These are phyloP conservation scores for Tricholauxania praeusta DNA, from an alignment of 2,888 invertebrate species.

Conservation along the genomic window DNA sequence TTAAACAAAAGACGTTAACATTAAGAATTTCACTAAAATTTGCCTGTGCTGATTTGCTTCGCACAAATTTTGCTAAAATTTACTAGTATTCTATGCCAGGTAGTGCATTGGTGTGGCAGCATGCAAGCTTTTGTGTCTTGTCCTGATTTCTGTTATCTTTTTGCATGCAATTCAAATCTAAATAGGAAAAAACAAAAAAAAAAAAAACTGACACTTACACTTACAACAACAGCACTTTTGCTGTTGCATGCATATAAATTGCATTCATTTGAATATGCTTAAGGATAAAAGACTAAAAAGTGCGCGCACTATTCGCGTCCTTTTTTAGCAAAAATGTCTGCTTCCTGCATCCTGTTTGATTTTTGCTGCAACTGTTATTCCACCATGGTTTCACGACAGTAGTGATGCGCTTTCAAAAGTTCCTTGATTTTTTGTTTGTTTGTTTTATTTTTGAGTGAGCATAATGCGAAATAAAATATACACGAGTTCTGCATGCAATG, in stretches of 20 bases:
- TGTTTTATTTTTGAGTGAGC: not conserved
- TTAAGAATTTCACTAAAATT: too few species aligned
- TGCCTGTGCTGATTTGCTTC: not conserved
- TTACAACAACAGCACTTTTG: slow-evolving; percentile 10
- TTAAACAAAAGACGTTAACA: not conserved
- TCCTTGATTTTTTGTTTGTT: too few species aligned
- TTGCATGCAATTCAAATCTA: slow-evolving; percentile 4
- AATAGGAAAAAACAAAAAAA: not conserved
- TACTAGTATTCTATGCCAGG: not conserved
- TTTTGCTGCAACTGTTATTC: too few species aligned
- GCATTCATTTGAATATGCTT: slow-evolving; percentile 52
- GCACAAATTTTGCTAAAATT: slow-evolving; percentile 11
- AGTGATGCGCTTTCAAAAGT: too few species aligned
- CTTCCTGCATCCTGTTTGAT: slow-evolving; percentile 13
- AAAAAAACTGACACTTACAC: not conserved
- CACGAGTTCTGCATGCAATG: slow-evolving; percentile 7
- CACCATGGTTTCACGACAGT: too few species aligned
- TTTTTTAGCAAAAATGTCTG: slow-evolving; percentile 26
- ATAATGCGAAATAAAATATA: slow-evolving; percentile 26
- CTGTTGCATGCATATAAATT: slow-evolving; percentile 50
- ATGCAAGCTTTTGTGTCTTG: slow-evolving; percentile 12
- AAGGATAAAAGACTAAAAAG: slow-evolving; percentile 46
- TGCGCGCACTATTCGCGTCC: not conserved
- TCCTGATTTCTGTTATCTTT: slow-evolving; percentile 18
- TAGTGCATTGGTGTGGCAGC: not conserved